These are phyloP conservation scores for Eupithecia subumbrata DNA, from an alignment of 2,888 invertebrate genomes.

Conservation along the genomic window DNA sequence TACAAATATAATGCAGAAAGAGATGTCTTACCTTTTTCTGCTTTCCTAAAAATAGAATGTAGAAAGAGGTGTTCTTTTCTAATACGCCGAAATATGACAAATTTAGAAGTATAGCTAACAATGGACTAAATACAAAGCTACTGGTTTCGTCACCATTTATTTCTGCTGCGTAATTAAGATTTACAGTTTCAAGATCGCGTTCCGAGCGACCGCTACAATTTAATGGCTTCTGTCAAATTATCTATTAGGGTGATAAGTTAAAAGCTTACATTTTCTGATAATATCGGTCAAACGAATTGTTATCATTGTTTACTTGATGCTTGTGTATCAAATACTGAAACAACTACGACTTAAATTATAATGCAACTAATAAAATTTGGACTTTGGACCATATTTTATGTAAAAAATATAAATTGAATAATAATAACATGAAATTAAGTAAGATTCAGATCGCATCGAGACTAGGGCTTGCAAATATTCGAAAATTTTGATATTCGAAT, in stretches of 20 bases:
- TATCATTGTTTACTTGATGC: constrained; percentile 27
- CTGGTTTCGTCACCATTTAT: background rate
- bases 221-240: constrained; percentile 19
- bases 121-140: background rate
- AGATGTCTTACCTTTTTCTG: background rate
- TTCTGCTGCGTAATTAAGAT: background rate
- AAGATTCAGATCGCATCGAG: constrained; percentile 64
- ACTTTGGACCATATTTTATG: constrained; percentile 47
- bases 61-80: background rate
- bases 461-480: too few relatives aligned
- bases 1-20: background rate
- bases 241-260: constrained; percentile 20
- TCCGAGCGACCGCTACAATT: background rate
- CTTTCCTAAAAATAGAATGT: background rate
- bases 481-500: too few relatives aligned
- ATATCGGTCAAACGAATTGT: constrained; percentile 25
- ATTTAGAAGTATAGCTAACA: background rate
- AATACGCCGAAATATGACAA: background rate
- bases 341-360: constrained; percentile 9
- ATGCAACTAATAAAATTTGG: constrained; percentile 20
- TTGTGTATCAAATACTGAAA: constrained; percentile 7
- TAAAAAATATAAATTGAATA: constrained; percentile 43
- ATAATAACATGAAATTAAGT: constrained; percentile 47
- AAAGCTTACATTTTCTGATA: constrained; percentile 28
- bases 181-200: background rate